Evolutionary conservation across 2,113 vertebrate species (phyloP), one percentile per base, ranked within the genome.

Genomic region (Megalops atlanticus): DNA sequence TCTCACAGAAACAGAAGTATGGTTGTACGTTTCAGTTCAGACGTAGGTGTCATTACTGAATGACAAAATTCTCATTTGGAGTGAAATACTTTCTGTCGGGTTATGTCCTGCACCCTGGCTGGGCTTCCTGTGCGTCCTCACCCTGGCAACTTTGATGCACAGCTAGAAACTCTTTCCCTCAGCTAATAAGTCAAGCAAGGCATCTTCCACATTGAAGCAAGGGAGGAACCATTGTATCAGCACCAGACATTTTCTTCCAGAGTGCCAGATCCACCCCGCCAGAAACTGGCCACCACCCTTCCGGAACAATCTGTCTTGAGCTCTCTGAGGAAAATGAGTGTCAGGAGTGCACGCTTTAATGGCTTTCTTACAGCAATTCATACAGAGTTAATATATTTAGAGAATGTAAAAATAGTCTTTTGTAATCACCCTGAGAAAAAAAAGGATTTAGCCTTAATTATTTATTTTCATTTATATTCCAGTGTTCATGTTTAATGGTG

Each of bases 301-400:
- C 35, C 71, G 11, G 71, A 73, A 21, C 33, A 35, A 73, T 39
- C 38, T 11, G 18, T 10, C 33, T 39, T 21, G 35, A 38, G 33
- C 15, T 73, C 38, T n/a, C 71, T 39, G 18, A 16, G 35, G 71
- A 40, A 73, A 73, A 33, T 31, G 14, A 15, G 69, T 16, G 35
- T 36, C 49, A 54, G 15, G 69, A 73, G 16, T 11, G 35, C 35
- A 39, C 10, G 38, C 71, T 38, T 73, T 73, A 36, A 38, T 38
- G 38, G 54, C 58, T 64, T 64, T 64, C 58, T 73, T 40, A 73
- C 35, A 39, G 38, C 71, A 73, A 21, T 73, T 73, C 71, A 73
- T 40, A 39, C 71, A 38, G 21, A 38, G 21, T 40, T 73, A 40
- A 73, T 73, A 43, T 74, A 41, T 74, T 41, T n/a, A 43, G 72